Percentiles rank a stretch among this genome's conserved stretches.
These are phyloP conservation scores for Anorthoa munda DNA, from an alignment of 2,888 invertebrate genomes.

Conservation along the genomic window DNA sequence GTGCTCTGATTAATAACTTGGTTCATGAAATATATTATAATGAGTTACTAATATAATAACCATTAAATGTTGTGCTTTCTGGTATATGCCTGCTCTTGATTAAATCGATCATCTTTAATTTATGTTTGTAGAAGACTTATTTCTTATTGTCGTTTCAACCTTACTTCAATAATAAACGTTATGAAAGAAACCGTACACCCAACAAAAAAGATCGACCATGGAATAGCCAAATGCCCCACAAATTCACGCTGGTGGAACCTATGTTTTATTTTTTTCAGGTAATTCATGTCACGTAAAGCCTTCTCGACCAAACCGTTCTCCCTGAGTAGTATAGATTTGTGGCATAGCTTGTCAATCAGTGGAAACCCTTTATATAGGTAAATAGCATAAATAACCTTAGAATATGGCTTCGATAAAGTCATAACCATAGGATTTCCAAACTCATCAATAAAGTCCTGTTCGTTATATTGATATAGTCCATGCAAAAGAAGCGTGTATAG, in stretches of 20 bases:
- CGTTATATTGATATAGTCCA: slow-evolving; percentile 70
- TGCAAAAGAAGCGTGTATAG: slow-evolving; percentile 72
- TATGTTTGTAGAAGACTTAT: not conserved
- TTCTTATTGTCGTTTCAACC: slow-evolving; percentile 33
- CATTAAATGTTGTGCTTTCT: not conserved
- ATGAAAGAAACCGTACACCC: slow-evolving; percentile 68
- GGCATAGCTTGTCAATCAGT: slow-evolving; percentile 64
- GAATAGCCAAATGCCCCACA: slow-evolving; percentile 62
- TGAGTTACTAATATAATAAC: not conserved
- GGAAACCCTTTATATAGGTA: slow-evolving; percentile 83
- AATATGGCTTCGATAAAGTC: slow-evolving; percentile 67
- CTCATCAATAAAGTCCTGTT: slow-evolving; percentile 68
- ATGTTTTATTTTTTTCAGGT: slow-evolving; percentile 55
- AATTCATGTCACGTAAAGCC: slow-evolving; percentile 57
- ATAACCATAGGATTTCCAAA: slow-evolving; percentile 67
- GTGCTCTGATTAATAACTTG: too few relatives aligned
- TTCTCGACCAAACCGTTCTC: slow-evolving; percentile 76
- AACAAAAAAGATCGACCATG: slow-evolving; percentile 72
- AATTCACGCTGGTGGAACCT: slow-evolving; percentile 44
- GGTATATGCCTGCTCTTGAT: not conserved
- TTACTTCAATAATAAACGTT: slow-evolving; percentile 66
- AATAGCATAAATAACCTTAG: slow-evolving; percentile 75
- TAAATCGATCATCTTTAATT: not conserved
- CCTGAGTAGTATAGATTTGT: slow-evolving; percentile 68
- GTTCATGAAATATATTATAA: too few relatives aligned